These are phyloP conservation scores for Cyclura pinguis DNA, from an alignment of 2,797 vertebrate species.

Conservation along the genomic window DNA sequence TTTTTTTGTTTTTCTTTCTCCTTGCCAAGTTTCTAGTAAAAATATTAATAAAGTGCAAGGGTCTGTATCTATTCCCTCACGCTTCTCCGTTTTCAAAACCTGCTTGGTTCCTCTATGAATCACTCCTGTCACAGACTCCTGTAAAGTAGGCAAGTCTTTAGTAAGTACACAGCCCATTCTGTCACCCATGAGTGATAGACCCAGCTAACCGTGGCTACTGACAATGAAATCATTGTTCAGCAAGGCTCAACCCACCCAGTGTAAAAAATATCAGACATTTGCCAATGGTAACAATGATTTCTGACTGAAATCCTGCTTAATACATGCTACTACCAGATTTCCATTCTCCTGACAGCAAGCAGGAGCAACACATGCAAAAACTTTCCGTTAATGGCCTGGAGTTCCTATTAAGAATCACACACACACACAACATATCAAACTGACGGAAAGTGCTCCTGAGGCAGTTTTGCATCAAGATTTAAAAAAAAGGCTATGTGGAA, in stretches of 20 bases:
- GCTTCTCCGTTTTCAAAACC: slow-evolving; percentile 7
- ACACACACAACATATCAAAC: not conserved
- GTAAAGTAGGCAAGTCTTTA: not conserved
- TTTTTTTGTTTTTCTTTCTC: not conserved
- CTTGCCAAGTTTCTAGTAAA: not conserved
- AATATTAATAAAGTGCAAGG: not conserved
- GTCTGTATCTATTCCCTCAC: not conserved
- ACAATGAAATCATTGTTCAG: not conserved
- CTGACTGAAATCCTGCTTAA: not conserved
- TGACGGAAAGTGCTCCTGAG: not conserved
- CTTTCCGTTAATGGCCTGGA: not conserved
- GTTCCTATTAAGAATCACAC: not conserved
- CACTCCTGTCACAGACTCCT: not conserved
- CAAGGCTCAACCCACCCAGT: not conserved
- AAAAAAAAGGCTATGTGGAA: not conserved
- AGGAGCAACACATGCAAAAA: not conserved
- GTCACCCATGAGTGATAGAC: not conserved
- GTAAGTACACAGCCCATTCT: not conserved
- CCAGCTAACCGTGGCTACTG: not conserved
- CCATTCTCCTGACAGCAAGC: not conserved
- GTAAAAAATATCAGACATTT: not conserved
- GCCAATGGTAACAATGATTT: slow-evolving; percentile 7
- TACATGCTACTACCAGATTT: not conserved
- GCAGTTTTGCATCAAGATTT: not conserved
- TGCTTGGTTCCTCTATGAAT: slow-evolving; percentile 2